These are phyloP conservation scores for Cnemophilus loriae DNA, from an alignment of 2,113 vertebrate species.

Conservation along the genomic window DNA sequence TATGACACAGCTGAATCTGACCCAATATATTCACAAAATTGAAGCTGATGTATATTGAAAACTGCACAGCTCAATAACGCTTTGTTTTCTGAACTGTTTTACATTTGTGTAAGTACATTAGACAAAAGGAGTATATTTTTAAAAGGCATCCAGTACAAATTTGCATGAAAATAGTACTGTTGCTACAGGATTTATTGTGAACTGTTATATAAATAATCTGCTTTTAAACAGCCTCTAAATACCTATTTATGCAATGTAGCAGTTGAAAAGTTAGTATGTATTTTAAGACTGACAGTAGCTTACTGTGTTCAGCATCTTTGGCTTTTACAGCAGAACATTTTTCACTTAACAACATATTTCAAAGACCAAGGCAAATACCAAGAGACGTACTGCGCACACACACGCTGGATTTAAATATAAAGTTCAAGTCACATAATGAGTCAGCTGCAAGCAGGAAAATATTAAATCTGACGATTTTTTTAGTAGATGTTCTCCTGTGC, in stretches of 20 bases:
- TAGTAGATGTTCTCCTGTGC: not conserved
- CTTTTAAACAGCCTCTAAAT: slow-evolving; percentile 12
- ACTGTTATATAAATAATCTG: slow-evolving; percentile 9
- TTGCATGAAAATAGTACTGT: not conserved
- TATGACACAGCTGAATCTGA: not conserved
- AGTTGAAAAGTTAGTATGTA: not conserved
- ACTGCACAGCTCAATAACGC: not conserved
- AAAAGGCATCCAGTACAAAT: not conserved
- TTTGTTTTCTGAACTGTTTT: not conserved
- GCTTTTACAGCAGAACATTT: not conserved
- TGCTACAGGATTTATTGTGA: not conserved
- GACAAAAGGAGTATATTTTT: not conserved
- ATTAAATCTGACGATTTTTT: not conserved
- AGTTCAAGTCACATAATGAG: not conserved
- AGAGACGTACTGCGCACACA: not conserved
- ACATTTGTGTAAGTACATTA: not conserved
- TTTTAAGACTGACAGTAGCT: not conserved
- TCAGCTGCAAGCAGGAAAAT: not conserved
- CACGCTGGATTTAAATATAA: not conserved
- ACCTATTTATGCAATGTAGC: slow-evolving; percentile 1
- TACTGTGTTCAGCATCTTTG: not conserved
- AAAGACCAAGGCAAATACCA: slow-evolving; percentile 2
- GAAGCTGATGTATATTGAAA: not conserved
- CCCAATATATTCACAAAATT: not conserved
- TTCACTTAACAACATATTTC: not conserved